Evolutionary conservation across 2,113 vertebrate genomes (phyloP).

Genomic region (Brachyhypopomus occidentalis): DNA sequence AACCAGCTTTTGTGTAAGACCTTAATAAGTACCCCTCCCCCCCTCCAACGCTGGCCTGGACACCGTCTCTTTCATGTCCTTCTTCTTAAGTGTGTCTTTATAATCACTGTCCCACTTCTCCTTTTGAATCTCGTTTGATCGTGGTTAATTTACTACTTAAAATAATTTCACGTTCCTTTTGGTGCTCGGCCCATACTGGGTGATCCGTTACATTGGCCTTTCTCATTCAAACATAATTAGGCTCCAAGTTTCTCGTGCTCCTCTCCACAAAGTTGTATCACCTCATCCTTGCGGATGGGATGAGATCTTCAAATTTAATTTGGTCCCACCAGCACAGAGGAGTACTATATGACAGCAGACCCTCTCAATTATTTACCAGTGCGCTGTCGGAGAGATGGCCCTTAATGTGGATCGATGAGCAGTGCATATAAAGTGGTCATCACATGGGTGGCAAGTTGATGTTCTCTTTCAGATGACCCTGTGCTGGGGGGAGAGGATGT

Average conservation of each 20-base stretch:
- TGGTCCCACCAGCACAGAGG: constrained; percentile 56
- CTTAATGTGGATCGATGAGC: constrained; percentile 71
- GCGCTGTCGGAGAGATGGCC: constrained; percentile 64
- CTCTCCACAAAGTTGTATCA: constrained; percentile 50
- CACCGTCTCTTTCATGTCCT: constrained; percentile 38
- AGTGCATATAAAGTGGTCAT: constrained; percentile 68
- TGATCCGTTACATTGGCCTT: constrained; percentile 41
- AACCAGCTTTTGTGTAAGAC: constrained; percentile 45
- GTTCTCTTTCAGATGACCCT: constrained; percentile 57
- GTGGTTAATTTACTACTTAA: constrained; percentile 39
- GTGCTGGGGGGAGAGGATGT: constrained; percentile 19
- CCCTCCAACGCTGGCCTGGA: constrained; percentile 38
- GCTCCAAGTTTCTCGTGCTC: constrained; percentile 6
- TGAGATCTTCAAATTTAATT: constrained; percentile 67
- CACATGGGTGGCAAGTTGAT: constrained; percentile 55
- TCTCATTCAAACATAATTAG: constrained; percentile 51
- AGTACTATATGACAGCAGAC: constrained; percentile 60
- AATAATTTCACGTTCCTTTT: constrained; percentile 32
- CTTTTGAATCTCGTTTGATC: constrained; percentile 31
- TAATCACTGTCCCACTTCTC: neutral
- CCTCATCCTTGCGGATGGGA: constrained; percentile 55
- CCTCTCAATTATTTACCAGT: constrained; percentile 69
- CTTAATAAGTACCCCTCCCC: constrained; percentile 56
- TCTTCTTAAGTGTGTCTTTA: constrained; percentile 3
- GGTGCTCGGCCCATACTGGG: constrained; percentile 3